Conservation (phyloP, 2,113 vertebrate species). For the Zootoca vivipara region DNA sequence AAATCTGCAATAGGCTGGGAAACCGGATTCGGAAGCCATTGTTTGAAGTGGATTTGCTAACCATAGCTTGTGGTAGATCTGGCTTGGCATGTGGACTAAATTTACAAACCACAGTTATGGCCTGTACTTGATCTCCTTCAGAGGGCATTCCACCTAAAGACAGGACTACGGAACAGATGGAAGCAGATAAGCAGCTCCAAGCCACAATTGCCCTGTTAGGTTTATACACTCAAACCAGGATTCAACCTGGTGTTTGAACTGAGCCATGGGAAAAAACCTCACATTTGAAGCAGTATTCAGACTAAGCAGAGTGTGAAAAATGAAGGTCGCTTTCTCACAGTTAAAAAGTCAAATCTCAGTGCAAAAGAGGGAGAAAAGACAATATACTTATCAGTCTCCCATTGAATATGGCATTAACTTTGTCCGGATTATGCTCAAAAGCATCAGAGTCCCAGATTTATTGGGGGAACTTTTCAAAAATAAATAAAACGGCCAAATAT, state of each 20-base stretch:
- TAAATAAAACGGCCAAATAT: conserved; percentile 65
- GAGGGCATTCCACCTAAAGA: not conserved
- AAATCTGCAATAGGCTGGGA: not conserved
- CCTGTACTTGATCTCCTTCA: not conserved
- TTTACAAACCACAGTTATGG: not conserved
- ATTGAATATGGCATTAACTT: not conserved
- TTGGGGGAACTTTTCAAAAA: conserved; percentile 55
- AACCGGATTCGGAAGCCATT: not conserved
- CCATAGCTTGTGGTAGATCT: not conserved
- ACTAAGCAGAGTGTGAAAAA: not conserved
- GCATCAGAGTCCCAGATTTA: conserved; percentile 64
- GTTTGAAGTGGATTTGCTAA: not conserved
- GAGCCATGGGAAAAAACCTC: not conserved
- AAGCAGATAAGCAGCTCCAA: not conserved
- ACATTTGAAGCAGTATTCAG: not conserved
- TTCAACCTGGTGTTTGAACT: not conserved
- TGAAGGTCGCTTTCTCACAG: not conserved
- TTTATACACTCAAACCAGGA: not conserved
- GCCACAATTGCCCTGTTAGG: not conserved
- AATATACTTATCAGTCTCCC: not conserved
- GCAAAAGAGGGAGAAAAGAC: not conserved
- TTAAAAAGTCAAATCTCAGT: not conserved
- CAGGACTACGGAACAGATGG: not conserved
- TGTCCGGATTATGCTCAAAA: not conserved
- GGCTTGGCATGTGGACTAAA: not conserved